These are phyloP conservation scores for Chiloscyllium plagiosum DNA, from an alignment of 2,113 vertebrate genomes.

Conservation along the genomic window DNA sequence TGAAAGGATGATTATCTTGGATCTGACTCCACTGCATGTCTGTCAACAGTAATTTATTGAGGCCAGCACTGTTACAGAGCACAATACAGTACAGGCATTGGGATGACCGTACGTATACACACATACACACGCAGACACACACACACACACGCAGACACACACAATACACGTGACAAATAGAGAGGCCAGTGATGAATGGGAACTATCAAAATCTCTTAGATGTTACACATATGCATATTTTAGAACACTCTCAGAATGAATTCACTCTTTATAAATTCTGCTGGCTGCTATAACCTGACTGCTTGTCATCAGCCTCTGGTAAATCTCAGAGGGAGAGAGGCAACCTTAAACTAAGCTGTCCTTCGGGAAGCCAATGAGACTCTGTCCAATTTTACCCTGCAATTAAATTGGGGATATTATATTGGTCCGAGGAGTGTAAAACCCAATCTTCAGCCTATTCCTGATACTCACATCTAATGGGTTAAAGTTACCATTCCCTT, in stretches of 20 bases:
- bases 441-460: neutral
- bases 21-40: neutral
- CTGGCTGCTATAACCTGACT: neutral
- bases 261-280: neutral
- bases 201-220: too few species aligned
- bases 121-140: too few species aligned
- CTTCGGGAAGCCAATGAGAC: neutral
- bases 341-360: neutral
- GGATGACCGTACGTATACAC: neutral
- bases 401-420: neutral
- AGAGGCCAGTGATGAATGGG: too few species aligned
- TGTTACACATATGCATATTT: neutral
- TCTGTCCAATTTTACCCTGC: neutral
- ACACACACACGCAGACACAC: too few species aligned
- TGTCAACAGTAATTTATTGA: neutral
- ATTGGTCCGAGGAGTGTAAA: neutral
- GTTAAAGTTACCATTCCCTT: neutral
- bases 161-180: neutral
- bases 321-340: neutral
- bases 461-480: neutral
- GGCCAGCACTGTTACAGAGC: neutral
- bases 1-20: neutral
- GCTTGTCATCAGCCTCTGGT: neutral
- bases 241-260: neutral
- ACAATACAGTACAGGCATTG: neutral